phyloP scores from a whole-genome alignment of 2,113 vertebrate genomes.

The Semnornis frantzii region DNA sequence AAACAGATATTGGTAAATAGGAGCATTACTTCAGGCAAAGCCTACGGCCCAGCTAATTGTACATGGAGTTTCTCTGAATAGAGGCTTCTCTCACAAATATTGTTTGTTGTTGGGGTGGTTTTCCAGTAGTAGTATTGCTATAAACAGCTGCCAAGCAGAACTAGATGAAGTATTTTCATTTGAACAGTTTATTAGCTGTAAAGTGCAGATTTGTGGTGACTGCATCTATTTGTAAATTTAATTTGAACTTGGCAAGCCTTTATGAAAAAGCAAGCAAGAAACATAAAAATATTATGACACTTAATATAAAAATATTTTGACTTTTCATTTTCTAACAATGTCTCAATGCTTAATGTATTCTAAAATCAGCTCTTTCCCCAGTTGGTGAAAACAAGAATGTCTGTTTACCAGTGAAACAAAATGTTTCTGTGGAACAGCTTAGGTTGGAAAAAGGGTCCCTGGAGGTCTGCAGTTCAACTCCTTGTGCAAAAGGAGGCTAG shows the following conservation, averaged over 20 bases:
- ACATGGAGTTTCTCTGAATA: not conserved
- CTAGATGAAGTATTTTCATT: slow-evolving; percentile 31
- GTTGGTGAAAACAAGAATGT: not conserved
- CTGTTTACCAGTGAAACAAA: not conserved
- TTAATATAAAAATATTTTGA: slow-evolving; percentile 15
- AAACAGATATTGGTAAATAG: not conserved
- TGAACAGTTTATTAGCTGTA: slow-evolving; percentile 21
- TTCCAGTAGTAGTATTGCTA: not conserved
- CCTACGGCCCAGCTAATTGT: not conserved
- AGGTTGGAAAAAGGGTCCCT: not conserved
- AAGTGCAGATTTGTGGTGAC: not conserved
- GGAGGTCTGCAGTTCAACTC: not conserved
- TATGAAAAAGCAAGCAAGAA: not conserved
- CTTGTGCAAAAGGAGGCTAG: not conserved
- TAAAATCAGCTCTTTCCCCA: not conserved
- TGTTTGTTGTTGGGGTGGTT: not conserved
- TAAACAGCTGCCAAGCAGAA: slow-evolving; percentile 23
- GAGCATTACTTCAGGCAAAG: not conserved
- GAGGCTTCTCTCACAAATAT: not conserved
- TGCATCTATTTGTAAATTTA: slow-evolving; percentile 7
- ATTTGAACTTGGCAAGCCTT: slow-evolving; percentile 22
- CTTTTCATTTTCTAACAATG: not conserved
- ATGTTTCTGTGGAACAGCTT: not conserved
- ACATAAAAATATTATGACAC: slow-evolving; percentile 12
- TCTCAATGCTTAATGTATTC: not conserved